A percentile compares a stretch with the other conserved stretches of the same genome.
Conservation (phyloP, 37 sponge, comb jelly and placozoan species). For the Axinella damicornis region DNA sequence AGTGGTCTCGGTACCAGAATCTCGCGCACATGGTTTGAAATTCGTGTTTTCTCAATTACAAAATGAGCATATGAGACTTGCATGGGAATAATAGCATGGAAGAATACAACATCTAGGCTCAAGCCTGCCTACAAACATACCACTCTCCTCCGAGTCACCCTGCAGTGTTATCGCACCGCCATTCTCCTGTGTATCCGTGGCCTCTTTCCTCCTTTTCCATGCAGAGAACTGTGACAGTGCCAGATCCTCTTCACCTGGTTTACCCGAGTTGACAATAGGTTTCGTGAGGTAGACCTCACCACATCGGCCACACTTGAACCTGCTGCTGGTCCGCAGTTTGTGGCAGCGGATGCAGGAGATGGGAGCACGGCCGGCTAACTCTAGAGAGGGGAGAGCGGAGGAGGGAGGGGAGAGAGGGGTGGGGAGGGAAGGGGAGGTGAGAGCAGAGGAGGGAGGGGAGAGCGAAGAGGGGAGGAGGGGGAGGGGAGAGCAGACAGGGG, state of each 20-base stretch:
- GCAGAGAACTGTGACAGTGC: not conserved
- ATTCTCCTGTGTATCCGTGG: not conserved
- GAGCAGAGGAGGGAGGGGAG: not conserved
- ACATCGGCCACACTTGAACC: constrained; percentile 84
- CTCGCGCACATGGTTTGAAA: no score
- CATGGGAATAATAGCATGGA: no score
- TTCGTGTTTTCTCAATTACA: no score
- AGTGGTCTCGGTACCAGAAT: no score
- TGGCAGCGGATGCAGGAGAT: constrained; percentile 62
- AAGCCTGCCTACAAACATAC: no score
- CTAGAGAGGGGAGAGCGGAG: not conserved
- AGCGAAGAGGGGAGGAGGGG: not conserved
- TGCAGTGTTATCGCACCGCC: not conserved
- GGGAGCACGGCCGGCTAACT: constrained; percentile 47
- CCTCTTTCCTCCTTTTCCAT: constrained; percentile 4
- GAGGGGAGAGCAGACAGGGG: not conserved
- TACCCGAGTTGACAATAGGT: constrained; percentile 16
- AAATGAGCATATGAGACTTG: no score
- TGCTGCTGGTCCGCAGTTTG: constrained; percentile 20
- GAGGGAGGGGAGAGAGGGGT: not conserved
- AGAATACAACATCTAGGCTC: no score
- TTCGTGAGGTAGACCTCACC: constrained; percentile 55
- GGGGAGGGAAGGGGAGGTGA: not conserved
- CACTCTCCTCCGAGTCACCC: no score
- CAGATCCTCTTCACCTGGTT: not conserved